Base-by-base conservation (phyloP, 1,140 invertebrate genomes). In the Drosophila quadrilineata region DNA sequence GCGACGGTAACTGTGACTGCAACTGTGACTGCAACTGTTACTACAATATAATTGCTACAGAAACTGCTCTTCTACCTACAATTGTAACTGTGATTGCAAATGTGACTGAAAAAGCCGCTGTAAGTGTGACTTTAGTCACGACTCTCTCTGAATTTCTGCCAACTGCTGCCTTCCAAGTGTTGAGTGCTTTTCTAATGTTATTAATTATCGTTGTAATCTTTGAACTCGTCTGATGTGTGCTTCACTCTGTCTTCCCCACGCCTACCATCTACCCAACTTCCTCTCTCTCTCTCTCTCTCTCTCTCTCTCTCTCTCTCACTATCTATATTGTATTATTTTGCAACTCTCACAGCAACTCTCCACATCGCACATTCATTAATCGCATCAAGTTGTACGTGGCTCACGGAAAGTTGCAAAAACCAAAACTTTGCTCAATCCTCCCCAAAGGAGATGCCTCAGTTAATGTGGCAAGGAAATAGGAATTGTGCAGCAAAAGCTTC, bases 141-240 rank as follows among this genome's bases (percentile, higher is more conserved):
- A n/a, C n/a, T n/a, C n/a, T n/a, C n/a, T n/a, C n/a, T n/a, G n/a
- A n/a, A n/a, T n/a, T n/a, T n/a, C n/a, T n/a, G n/a, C n/a, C n/a
- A n/a, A n/a, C n/a, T n/a, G n/a, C n/a, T n/a, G n/a, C n/a, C n/a
- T n/a, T n/a, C n/a, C n/a, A n/a, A 16, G 41, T 48, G 53, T 60
- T 74, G 75, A 79, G 70, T 71, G 74, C 79, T 85, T 84, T 85
- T 85, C 79, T 84, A 84, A 84, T 84, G 85, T 85, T 84, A 84
- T 84, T 84, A 85, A 85, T 84, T 84, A 75, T 85, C 74, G 63
- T 53, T 50, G 62, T 84, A 84, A 84, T 84, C 79, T 84, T 84
- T 77, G 70, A 85, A 84, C 74, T 85, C 79, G 38, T 22, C 62
- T 28, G 6, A 16, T n/a, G 36, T 48, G n/a, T n/a, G n/a, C n/a